Conservation (phyloP, 2,888 invertebrate species). For the Pomacea canaliculata region DNA sequence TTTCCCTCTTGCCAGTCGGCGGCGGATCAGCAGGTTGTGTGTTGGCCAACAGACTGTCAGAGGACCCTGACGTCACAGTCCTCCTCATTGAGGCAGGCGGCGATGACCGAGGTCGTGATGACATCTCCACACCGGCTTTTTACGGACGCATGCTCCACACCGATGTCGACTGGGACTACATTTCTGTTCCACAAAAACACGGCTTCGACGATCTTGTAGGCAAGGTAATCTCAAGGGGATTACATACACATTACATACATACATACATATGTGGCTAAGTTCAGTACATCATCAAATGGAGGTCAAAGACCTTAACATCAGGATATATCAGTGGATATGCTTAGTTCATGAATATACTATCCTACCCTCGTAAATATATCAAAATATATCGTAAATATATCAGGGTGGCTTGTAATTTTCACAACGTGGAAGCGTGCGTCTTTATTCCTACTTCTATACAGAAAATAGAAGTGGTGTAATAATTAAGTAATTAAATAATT, state of each 20-base stretch:
- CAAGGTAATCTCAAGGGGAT: slow-evolving; percentile 6
- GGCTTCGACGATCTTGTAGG: slow-evolving; percentile 24
- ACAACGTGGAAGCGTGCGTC: no score
- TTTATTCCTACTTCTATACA: no score
- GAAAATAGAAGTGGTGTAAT: no score
- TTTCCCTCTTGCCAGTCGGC: slow-evolving; percentile 49
- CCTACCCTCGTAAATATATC: no score
- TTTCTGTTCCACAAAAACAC: slow-evolving; percentile 29
- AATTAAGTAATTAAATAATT: no score
- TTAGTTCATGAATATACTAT: no score
- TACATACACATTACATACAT: not conserved
- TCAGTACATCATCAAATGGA: no score
- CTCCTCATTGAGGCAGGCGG: slow-evolving; percentile 71
- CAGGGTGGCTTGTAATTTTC: no score
- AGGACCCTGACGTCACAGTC: slow-evolving; percentile 58
- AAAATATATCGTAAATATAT: no score
- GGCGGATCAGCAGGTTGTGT: slow-evolving; percentile 72
- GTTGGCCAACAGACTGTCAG: slow-evolving; percentile 69
- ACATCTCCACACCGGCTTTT: slow-evolving; percentile 70
- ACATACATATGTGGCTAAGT: no score
- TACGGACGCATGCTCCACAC: slow-evolving; percentile 64
- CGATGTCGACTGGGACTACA: slow-evolving; percentile 30
- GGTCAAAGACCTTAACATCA: no score
- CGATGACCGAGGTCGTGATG: slow-evolving; percentile 64
- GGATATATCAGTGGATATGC: no score